Evolutionary conservation across 92 coral and sea anemone genomes (phyloP).

Genomic region (Bergia puertoricense): DNA sequence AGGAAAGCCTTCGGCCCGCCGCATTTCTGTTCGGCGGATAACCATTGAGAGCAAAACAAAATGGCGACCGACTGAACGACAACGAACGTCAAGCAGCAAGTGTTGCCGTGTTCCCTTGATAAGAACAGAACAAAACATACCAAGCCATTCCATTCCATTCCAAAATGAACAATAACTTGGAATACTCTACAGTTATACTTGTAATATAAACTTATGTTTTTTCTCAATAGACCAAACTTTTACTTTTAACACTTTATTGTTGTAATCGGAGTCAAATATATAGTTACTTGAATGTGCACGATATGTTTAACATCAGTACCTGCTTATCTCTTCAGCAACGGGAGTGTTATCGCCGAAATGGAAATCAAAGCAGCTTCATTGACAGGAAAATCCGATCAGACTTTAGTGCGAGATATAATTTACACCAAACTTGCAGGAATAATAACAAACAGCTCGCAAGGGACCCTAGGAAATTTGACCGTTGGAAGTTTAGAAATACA

Average conservation of each 20-base stretch:
- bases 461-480: not conserved
- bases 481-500: conserved; percentile 1
- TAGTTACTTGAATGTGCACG: not conserved
- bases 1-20: no score
- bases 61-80: no score
- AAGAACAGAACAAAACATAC: not conserved
- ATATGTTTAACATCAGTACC: not conserved
- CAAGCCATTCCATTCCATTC: not conserved
- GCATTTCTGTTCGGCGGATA: no score
- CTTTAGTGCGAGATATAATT: not conserved
- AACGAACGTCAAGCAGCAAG: no score
- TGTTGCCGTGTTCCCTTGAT: no score
- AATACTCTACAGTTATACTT: no score
- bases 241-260: not conserved
- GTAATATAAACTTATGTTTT: no score
- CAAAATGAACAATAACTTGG: not conserved
- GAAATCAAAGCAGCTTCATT: conserved; percentile 9
- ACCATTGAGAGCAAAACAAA: no score
- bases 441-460: not conserved
- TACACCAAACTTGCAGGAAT: not conserved
- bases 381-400: not conserved
- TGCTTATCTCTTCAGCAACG: not conserved
- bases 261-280: not conserved
- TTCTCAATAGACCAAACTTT: no score
- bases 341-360: conserved; percentile 23